These are phyloP conservation scores for Vulpes vulpes DNA, from an alignment of 2,113 vertebrate genomes.

Conservation along the genomic window DNA sequence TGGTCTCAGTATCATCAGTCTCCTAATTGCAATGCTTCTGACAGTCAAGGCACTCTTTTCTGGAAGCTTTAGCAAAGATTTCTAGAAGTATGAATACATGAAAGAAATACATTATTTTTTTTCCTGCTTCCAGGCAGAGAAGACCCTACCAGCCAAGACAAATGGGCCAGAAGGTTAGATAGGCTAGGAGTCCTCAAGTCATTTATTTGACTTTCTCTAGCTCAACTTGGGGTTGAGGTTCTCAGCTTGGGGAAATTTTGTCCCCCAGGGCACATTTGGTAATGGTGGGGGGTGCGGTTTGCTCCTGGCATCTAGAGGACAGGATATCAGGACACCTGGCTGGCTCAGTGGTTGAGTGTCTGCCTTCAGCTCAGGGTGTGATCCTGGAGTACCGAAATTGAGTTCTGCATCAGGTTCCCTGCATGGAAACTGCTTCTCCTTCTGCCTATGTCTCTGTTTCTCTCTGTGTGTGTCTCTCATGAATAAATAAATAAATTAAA, in stretches of 20 bases:
- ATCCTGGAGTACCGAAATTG: too few relatives aligned
- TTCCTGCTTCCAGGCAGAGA: neutral
- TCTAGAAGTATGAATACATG: neutral
- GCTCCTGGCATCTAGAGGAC: neutral
- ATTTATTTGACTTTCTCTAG: conserved; percentile 21
- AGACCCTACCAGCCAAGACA: neutral
- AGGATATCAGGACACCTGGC: neutral
- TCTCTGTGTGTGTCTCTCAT: too few relatives aligned
- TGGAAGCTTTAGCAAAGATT: neutral
- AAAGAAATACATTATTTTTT: neutral
- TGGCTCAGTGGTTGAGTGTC: too few relatives aligned
- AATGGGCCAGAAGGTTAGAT: conserved; percentile 1
- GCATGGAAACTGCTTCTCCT: too few relatives aligned
- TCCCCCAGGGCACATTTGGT: neutral
- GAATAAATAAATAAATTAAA: too few relatives aligned
- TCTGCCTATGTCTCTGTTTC: too few relatives aligned
- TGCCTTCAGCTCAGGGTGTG: too few relatives aligned
- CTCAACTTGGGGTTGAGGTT: neutral
- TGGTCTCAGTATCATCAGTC: neutral
- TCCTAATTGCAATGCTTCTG: conserved; percentile 24
- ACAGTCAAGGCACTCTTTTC: neutral
- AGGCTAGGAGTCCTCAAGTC: neutral
- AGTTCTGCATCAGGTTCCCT: too few relatives aligned
- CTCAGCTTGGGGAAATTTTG: neutral
- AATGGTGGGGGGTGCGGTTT: neutral